Base-by-base conservation (phyloP, 2,888 invertebrate species). In the Argyresthia albistria region DNA sequence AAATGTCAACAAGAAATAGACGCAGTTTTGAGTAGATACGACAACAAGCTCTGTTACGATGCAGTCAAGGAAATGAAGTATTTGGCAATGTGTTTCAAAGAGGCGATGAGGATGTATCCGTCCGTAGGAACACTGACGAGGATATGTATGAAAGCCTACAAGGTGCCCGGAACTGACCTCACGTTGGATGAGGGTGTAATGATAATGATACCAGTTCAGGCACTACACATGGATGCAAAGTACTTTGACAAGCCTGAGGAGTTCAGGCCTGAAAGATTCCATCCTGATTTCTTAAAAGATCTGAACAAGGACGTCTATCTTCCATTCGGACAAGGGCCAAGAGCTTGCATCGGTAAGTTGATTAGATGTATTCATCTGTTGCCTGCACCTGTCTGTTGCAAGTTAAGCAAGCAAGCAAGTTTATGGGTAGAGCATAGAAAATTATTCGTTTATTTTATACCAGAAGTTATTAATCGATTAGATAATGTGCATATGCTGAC, bases 271-370 rank as follows among this genome's bases (percentile, higher is more conserved):
- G 78, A 76, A 55, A 58, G 77, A n/a, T 75, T 75, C 56, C 54
- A 64, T n/a, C 68, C 72, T 0, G 67, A 66, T 1, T 61, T 67
- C 42, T 60, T 65, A 11, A 59, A 64, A 43, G 54, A 59, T 10
- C 58, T 54, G 0, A 66, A 69, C 46, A 75, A 73, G 53, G 66
- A 63, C 43, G 69, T 74, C 4, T 80, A 78, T 57, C 55, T 80
- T 54, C 81, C 81, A 0, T 81, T 80, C 54, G 80, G 80, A 0
- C 67, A 68, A 1, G 80, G 80, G 12, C 80, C 79, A 1, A 70
- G 80, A 1, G 67, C 73, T 16, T 80, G 80, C 48, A 76, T 80
- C 50, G 80, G 80, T 78, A 12, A 53, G 53, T 46, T 46, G n/a
- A 11, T 6, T 10, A n/a, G n/a, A n/a, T n/a, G 15, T 46, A 15